Base-by-base conservation (phyloP, 2,888 invertebrate species). In the Uloborus plumipes region DNA sequence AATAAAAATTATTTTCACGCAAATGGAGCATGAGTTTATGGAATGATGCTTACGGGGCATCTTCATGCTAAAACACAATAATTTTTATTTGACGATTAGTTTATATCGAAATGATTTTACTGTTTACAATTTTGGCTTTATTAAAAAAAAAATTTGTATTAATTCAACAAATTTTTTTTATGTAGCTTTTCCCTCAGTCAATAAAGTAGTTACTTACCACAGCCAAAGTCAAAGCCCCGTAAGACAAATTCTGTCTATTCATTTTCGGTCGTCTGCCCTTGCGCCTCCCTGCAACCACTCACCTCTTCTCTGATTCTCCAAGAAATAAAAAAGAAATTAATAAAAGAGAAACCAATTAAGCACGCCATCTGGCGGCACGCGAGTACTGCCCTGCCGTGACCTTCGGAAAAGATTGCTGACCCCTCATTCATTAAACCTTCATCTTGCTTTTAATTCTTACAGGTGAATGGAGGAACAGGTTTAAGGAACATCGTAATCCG, bases 391-490 rank as follows among this genome's bases (percentile, higher is more conserved):
- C 76, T 76, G 70, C 20, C 62, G 62, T 77, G 77, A 77, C 77
- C 77, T 77, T 77, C 77, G 69, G 9, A 11, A 39, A 51, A 77
- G 77, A 77, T 70, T 77, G 64, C 70, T 77, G 77, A 77, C 70
- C 77, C 70, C 64, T 39, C 7, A 39, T 39, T 11, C 39, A 39
- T 11, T 39, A 39, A 39, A 39, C 39, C 39, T 39, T 39, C 9
- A 11, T 39, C 39, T 39, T 39, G 39, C 11, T 39, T 39, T 39
- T 39, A 39, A 39, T 39, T 39, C 39, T 11, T 39, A 39, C 39
- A 39, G 7, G 3, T 9, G 39, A 39, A 39, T 9, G 7, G 39
- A 39, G 9, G 39, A 39, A 39, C 39, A 39, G 39, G 39, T 39
- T 39, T 39, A 39, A 39, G 9, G 7, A 39, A 9, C 39, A 6